Base-by-base conservation (phyloP, 2,113 vertebrate species). In the Glaucidium brasilianum region DNA sequence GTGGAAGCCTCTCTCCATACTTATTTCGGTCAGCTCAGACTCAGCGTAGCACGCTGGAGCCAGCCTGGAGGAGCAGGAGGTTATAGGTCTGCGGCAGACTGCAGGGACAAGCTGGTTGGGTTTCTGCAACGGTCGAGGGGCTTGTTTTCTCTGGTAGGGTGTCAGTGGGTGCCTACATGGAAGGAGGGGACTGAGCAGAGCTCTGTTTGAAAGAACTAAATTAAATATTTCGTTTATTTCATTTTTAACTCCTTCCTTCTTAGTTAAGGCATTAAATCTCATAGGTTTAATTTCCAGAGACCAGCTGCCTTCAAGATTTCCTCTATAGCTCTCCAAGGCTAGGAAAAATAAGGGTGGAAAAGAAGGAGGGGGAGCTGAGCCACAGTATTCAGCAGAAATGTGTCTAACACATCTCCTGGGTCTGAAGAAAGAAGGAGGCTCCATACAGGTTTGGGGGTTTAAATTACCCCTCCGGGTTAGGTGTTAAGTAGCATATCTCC, bases 1-100 rank as follows among this genome's bases (percentile, higher is more conserved):
- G 95, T 95, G 95, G 97, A 95, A 90, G 90, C 55, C 88, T 96
- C 90, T 87, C 81, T 88, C 82, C 34, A 11, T 35, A 83, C 74
- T 87, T 73, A 47, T 95, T 90, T 90, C 84, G 84, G 93, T 45
- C 79, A 43, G 30, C 85, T 10, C 90, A 85, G 96, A 62, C 94
- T 87, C 56, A n/a, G 64, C 9, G 13, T 43, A 69, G 74, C 87
- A 45, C 1, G 2, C 78, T 94, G 93, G 95, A 96, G 97, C 92
- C 96, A 96, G 97, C 58, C 85, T 74, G 71, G 29, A 92, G 73
- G 50, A 92, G 68, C 72, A 67, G 86, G 53, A 56, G 95, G 94
- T 91, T 85, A 77, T 30, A 79, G 80, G 91, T 73, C 96, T 96
- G 92, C 2, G 9, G 71, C 13, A 21, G 90, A 26, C 19, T 8